These are phyloP conservation scores for Gisinianus flammeolus DNA, from an alignment of 2,888 invertebrate species.

Conservation along the genomic window DNA sequence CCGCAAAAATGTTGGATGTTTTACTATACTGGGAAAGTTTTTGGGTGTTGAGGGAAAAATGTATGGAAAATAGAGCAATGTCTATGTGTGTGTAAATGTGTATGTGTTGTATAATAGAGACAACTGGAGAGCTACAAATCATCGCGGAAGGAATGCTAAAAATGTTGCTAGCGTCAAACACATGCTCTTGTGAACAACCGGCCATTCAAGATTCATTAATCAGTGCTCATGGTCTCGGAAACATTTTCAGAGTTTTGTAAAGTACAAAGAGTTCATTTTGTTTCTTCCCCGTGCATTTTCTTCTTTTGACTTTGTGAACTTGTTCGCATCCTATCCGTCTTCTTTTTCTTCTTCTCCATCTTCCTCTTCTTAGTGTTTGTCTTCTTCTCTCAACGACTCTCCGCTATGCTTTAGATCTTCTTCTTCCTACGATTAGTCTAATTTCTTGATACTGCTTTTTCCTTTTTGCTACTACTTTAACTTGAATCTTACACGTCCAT, in stretches of 20 bases:
- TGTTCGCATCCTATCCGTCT: neutral
- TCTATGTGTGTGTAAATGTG: neutral
- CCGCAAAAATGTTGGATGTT: constrained; percentile 8
- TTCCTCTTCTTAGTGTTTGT: constrained; percentile 6
- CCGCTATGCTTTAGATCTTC: neutral
- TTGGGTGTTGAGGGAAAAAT: neutral
- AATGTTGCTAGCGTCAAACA: constrained; percentile 35
- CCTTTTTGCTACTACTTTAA: neutral
- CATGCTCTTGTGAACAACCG: constrained; percentile 40
- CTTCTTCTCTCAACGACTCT: neutral
- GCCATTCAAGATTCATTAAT: constrained; percentile 45
- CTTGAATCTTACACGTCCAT: neutral
- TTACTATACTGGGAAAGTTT: neutral
- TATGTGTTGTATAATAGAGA: constrained; percentile 10
- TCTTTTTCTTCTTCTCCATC: neutral
- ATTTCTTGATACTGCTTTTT: constrained; percentile 2
- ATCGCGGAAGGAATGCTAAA: constrained; percentile 43
- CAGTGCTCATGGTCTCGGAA: constrained; percentile 31
- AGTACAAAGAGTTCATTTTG: constrained; percentile 50
- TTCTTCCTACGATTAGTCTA: constrained; percentile 19
- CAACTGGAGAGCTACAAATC: constrained; percentile 44
- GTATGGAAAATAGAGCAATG: constrained; percentile 12
- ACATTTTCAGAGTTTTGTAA: constrained; percentile 39
- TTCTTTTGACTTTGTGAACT: constrained; percentile 33
- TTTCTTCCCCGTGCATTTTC: constrained; percentile 40